Evolutionary conservation across 2,113 vertebrate genomes (phyloP).

Genomic region (Orycteropus afer): DNA sequence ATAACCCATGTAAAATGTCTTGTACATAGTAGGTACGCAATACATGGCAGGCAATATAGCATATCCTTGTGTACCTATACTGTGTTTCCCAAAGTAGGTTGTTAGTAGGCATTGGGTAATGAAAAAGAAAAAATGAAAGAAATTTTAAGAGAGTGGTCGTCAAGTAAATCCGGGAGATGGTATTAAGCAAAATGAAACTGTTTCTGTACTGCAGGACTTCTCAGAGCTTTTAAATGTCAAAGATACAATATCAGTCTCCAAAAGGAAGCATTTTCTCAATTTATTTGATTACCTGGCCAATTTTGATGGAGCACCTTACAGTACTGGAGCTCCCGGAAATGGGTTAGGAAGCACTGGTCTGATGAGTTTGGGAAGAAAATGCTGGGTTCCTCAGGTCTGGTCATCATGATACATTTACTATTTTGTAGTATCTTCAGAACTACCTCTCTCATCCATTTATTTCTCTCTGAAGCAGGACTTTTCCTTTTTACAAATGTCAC

Average conservation of each 20-base stretch:
- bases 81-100: neutral
- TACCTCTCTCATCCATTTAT: slow-evolving; percentile 14
- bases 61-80: neutral
- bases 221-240: slow-evolving; percentile 28
- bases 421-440: neutral
- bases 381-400: neutral
- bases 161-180: neutral
- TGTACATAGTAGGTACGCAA: neutral
- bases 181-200: neutral
- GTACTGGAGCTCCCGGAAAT: neutral
- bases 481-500: slow-evolving; percentile 45
- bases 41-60: neutral
- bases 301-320: neutral
- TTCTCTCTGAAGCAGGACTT: slow-evolving; percentile 40
- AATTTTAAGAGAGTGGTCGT: neutral
- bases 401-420: neutral
- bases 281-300: neutral
- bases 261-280: neutral
- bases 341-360: neutral
- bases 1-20: neutral
- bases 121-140: slow-evolving; percentile 10
- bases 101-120: neutral
- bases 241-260: neutral
- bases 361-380: neutral
- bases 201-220: neutral